phyloP scores from a whole-genome alignment of 2,888 invertebrate species.

The Timandra comae region DNA sequence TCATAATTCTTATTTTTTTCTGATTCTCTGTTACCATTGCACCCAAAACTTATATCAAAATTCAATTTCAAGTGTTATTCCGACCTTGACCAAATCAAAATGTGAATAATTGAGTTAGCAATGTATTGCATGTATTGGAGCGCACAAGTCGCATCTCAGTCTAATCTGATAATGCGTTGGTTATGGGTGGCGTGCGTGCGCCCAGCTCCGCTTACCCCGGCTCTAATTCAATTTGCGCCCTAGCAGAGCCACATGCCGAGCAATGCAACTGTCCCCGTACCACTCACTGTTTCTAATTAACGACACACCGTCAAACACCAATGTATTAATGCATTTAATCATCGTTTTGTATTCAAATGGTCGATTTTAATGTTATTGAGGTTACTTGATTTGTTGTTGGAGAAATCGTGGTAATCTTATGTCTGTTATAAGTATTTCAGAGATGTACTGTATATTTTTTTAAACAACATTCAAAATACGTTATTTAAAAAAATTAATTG shows the following conservation, averaged over 20 bases:
- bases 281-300: conserved; percentile 58
- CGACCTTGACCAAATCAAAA: conserved; percentile 33
- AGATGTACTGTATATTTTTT: too few relatives aligned
- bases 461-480: too few relatives aligned
- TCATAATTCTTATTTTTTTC: too few relatives aligned
- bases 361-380: background rate
- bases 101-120: conserved; percentile 19
- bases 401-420: too few relatives aligned
- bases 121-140: conserved; percentile 27
- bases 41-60: too few relatives aligned
- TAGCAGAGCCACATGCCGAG: conserved; percentile 43
- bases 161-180: conserved; percentile 50
- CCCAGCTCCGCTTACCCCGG: conserved; percentile 34
- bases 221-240: conserved; percentile 48
- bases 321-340: background rate
- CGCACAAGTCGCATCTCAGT: conserved; percentile 26
- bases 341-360: background rate
- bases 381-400: too few relatives aligned
- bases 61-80: conserved; percentile 5
- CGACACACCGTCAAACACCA: conserved; percentile 11
- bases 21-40: too few relatives aligned
- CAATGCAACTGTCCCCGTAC: conserved; percentile 32
- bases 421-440: too few relatives aligned
- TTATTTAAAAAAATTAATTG: too few relatives aligned
- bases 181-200: conserved; percentile 48